Conservation (phyloP, 2,113 vertebrate species). For the Ictidomys tridecemlineatus region DNA sequence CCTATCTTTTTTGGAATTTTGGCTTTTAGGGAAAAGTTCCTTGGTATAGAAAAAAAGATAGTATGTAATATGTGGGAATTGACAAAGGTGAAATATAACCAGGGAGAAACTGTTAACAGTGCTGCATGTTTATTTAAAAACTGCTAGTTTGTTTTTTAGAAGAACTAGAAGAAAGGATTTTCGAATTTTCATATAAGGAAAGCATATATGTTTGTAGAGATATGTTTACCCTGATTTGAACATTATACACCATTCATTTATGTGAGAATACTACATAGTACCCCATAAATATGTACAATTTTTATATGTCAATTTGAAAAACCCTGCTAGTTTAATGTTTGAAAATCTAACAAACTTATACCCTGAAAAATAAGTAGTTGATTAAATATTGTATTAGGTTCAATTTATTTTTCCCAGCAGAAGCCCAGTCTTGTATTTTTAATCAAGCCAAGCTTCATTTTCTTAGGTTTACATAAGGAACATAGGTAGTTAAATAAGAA, state of each 20-base stretch:
- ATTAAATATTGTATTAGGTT: neutral
- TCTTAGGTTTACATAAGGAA: neutral
- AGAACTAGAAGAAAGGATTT: neutral
- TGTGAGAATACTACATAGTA: neutral
- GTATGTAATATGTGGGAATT: neutral
- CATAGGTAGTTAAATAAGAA: slow-evolving; percentile 28
- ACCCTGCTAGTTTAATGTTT: neutral
- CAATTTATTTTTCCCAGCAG: slow-evolving; percentile 36
- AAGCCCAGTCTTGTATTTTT: neutral
- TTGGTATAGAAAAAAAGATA: neutral
- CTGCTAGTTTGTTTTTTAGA: neutral
- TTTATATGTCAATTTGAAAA: neutral
- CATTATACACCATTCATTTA: neutral
- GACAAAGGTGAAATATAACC: slow-evolving; percentile 31
- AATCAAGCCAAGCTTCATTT: slow-evolving; percentile 26
- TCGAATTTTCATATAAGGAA: neutral
- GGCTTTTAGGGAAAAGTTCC: neutral
- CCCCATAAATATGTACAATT: neutral
- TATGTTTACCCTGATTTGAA: neutral
- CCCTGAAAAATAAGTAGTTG: neutral
- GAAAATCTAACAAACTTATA: slow-evolving; percentile 4
- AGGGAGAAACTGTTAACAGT: neutral
- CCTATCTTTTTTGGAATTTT: neutral
- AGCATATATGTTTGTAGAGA: neutral
- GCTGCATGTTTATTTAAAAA: slow-evolving; percentile 6